Base-by-base conservation (phyloP, 2,888 invertebrate genomes). In the Cephus pulcher region DNA sequence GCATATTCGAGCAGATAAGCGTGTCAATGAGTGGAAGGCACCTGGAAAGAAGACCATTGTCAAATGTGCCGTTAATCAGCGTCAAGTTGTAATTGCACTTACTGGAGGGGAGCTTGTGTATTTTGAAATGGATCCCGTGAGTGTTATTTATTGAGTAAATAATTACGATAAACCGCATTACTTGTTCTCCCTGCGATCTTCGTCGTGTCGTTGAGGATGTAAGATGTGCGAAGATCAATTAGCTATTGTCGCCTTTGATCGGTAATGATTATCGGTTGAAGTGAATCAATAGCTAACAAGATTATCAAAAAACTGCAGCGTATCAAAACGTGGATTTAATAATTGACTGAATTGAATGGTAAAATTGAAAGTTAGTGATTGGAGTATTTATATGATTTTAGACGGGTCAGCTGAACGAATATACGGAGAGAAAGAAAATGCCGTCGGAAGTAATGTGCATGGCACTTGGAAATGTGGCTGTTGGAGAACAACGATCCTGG, bases 11-110 rank as follows among this genome's bases (percentile, higher is more conserved):
- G 97, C 99, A 0, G 99, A 99, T 92, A 98, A 98, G 91, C 95
- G 99, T 92, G 98, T 99, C 4, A 99, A 99, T 88, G 99, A 99
- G 92, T 99, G 99, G 99, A 98, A 99, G 91, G 98, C 98, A 0
- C 99, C 99, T 0, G 98, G 98, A 34, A 99, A 99, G 92, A 98
- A 98, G 88, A 97, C 96, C 0, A 99, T 99, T 79, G 97, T 98
- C 0, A 98, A 98, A 91, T 99, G 99, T 92, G 99, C 99, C 0
- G 98, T 99, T 32, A 99, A 99, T 93, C 98, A 98, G 91, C 94
- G 99, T 81, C 99, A 99, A 93, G 99, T 99, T 40, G 99, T 99
- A 0, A 99, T 99, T 83, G 99, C 99, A 1, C 93, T 99, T 74
- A 97, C 98, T 69, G 99, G 99, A 4, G 98, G 99, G 69, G 99